Conservation (phyloP, 2,888 invertebrate genomes). For the Torymus texanus region DNA sequence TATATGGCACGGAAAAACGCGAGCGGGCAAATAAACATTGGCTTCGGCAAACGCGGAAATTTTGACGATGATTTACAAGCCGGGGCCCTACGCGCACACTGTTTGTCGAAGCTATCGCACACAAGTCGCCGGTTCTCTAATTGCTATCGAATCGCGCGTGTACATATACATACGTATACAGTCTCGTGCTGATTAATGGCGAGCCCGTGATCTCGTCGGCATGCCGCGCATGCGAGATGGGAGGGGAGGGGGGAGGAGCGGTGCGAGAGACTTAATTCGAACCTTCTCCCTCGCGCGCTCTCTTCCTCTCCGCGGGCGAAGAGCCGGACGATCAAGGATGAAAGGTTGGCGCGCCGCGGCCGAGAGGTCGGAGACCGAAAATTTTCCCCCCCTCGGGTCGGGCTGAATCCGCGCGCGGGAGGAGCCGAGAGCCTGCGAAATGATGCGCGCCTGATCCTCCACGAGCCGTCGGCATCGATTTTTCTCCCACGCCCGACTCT, state of each 20-base stretch:
- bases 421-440: not conserved
- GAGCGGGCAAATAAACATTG: not conserved
- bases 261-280: slow-evolving; percentile 1
- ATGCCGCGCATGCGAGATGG: not conserved
- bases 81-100: not conserved
- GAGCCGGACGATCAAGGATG: slow-evolving; percentile 16
- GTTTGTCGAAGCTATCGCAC: not conserved
- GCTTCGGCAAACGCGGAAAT: slow-evolving; percentile 13
- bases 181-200: slow-evolving; percentile 24
- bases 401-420: not conserved
- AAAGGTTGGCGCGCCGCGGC: slow-evolving; percentile 13
- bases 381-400: slow-evolving; percentile 12
- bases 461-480: no score
- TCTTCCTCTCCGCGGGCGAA: not conserved
- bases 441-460: not conserved
- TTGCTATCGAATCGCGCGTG: slow-evolving; percentile 18
- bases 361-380: slow-evolving; percentile 45
- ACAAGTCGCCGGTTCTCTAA: slow-evolving; percentile 4
- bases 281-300: not conserved
- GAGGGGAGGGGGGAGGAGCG: not conserved
- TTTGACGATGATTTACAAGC: slow-evolving; percentile 4
- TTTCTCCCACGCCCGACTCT: no score
- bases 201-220: slow-evolving; percentile 6
- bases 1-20: no score
- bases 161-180: no score